Base-by-base conservation (phyloP, 1,140 invertebrate species). In the Spodoptera litura region DNA sequence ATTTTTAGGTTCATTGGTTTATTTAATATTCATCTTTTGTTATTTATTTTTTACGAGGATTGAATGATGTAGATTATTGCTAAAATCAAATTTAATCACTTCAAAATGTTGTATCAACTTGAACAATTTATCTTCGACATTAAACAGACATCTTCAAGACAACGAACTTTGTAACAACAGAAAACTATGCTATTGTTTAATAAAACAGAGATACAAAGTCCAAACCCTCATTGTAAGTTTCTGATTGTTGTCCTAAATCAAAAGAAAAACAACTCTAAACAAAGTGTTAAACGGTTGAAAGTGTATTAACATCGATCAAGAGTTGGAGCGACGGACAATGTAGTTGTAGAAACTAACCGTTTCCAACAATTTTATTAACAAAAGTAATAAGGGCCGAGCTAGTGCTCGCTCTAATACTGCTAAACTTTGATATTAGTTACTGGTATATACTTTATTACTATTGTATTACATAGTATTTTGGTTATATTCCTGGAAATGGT, bases 231-330 rank as follows among this genome's bases (percentile, higher is more conserved):
- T 20, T 49, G 62, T 20, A 49, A 66, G 9, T 35, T 44, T n/a
- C 35, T 66, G 38, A 66, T 49, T 25, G 38, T 49, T 66, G 15
- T 44, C 15, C 4, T 12, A 38, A 25, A 66, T 9, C 62, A 66
- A 66, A 49, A 66, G 62, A 66, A 66, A 66, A 66, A 49, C 38
- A 49, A 66, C 62, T 66, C 38, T 66, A 66, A 70, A 70, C 25
- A 53, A 52, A 70, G 20, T 31, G 20, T 31, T 25, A 53, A 53
- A 52, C 66, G 66, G 44, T 52, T 51, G 20, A 31, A 70, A 70
- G 44, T 70, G 49, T 49, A 70, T 53, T 70, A 70, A 51, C 66
- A 53, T 70, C 49, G 13, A 70, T 70, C 66, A 70, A 70, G 12
- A 31, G 20, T 53, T 53, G 0, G 3, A 61, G 8, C 15, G n/a